phyloP scores from a whole-genome alignment of 2,888 invertebrate species.

The Automeris io region DNA sequence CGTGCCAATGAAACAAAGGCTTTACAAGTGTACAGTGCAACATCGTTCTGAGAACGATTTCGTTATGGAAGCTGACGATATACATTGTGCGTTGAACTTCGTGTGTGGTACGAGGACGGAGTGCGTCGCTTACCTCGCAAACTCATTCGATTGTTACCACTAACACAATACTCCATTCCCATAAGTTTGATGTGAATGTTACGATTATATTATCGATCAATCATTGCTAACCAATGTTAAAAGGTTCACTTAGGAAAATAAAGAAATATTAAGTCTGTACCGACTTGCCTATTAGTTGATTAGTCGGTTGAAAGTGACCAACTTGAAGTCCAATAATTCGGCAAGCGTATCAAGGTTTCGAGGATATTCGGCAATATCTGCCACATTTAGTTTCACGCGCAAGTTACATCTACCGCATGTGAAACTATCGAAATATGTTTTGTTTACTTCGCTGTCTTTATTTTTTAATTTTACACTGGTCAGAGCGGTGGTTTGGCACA shows the following conservation, averaged over 20 bases:
- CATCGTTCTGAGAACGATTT: conserved; percentile 3
- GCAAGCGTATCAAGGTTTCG: too few species aligned
- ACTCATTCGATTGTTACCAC: conserved; percentile 10
- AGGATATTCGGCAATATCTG: too few species aligned
- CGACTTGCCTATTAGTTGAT: too few species aligned
- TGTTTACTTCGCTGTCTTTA: too few species aligned
- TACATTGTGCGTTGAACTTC: conserved; percentile 1
- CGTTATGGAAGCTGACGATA: not conserved
- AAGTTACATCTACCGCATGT: too few species aligned
- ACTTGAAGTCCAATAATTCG: too few species aligned
- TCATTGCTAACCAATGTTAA: conserved; percentile 4
- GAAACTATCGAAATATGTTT: too few species aligned
- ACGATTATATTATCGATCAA: conserved; percentile 7
- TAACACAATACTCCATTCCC: conserved; percentile 11
- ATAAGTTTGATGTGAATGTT: conserved; percentile 8
- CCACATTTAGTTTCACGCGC: too few species aligned
- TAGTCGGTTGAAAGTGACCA: too few species aligned
- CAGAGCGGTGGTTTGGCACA: too few species aligned
- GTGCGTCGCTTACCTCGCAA: conserved; percentile 1
- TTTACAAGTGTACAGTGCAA: not conserved
- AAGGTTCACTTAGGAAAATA: not conserved
- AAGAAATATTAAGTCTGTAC: not conserved
- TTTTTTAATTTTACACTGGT: too few species aligned
- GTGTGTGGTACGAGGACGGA: conserved; percentile 7
- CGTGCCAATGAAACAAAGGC: not conserved